Conservation (phyloP, 2,113 vertebrate species). For the Pteruthius melanotis region DNA sequence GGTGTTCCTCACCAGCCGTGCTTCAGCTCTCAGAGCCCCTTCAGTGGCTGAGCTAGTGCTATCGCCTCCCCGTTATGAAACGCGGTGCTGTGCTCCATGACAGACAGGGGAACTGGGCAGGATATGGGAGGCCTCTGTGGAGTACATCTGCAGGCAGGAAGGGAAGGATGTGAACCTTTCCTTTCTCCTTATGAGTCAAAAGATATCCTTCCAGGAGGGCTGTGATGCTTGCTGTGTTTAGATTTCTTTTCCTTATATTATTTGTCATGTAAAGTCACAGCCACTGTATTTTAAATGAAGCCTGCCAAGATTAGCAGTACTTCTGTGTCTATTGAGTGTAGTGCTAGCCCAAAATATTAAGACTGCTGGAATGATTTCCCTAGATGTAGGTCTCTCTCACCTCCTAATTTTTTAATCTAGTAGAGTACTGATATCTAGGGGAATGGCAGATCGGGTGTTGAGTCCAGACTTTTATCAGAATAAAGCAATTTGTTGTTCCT, state of each 20-base stretch:
- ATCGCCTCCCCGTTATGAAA: neutral
- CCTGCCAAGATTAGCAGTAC: neutral
- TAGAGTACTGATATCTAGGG: neutral
- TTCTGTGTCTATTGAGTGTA: neutral
- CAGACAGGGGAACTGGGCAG: neutral
- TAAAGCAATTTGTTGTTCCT: neutral
- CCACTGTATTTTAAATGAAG: neutral
- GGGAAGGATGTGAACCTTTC: neutral
- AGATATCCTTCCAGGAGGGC: neutral
- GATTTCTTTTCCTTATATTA: neutral
- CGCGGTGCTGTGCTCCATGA: accelerated
- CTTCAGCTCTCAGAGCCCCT: neutral
- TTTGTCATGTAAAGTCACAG: neutral
- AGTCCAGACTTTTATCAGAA: neutral
- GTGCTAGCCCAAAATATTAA: neutral
- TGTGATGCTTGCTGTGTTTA: neutral
- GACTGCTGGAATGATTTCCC: neutral
- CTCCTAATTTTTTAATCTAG: neutral
- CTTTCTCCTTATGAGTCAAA: slow-evolving; percentile 21
- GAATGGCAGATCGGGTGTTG: neutral
- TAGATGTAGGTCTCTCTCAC: neutral
- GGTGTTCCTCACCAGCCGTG: accelerated
- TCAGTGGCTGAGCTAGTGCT: neutral
- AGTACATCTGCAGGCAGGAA: neutral
- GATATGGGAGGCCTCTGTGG: neutral